Evolutionary conservation across 1,140 invertebrate genomes (phyloP).

Genomic region (Plectus sambesii): DNA sequence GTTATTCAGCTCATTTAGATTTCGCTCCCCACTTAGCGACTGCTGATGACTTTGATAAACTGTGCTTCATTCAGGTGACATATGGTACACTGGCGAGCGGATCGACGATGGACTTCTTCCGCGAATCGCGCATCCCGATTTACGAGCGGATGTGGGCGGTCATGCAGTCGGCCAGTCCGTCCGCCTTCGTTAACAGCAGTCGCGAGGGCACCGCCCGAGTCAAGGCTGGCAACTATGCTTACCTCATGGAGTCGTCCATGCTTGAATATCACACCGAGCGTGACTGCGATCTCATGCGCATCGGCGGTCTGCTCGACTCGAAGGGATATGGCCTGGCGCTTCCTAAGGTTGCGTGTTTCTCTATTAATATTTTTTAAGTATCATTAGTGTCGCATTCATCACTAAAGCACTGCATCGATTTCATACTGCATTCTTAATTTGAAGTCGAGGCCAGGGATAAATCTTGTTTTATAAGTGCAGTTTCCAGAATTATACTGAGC

Average conservation of each 20-base stretch:
- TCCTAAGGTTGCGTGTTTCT: conserved; percentile 53
- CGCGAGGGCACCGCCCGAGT: conserved; percentile 73
- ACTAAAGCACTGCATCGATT: too few species aligned
- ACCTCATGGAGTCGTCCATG: conserved; percentile 70
- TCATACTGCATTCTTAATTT: too few species aligned
- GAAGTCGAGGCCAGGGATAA: too few species aligned
- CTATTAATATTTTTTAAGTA: conserved; percentile 12
- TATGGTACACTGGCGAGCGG: conserved; percentile 85
- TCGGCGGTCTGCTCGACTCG: conserved; percentile 65
- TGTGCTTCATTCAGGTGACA: too few species aligned
- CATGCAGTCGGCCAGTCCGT: conserved; percentile 56
- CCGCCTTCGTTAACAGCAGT: conserved; percentile 66
- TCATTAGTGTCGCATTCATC: too few species aligned
- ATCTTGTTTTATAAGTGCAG: too few species aligned
- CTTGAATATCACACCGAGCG: conserved; percentile 65
- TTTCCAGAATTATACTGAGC: too few species aligned
- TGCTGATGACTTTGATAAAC: too few species aligned
- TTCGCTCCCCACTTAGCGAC: too few species aligned
- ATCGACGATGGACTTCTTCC: conserved; percentile 78
- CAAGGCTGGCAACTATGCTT: conserved; percentile 57
- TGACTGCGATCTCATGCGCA: conserved; percentile 63
- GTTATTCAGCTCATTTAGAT: too few species aligned
- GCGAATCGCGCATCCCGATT: conserved; percentile 59
- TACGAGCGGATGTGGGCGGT: conserved; percentile 70
- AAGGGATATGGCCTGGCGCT: conserved; percentile 51